phyloP scores from a whole-genome alignment of 2,797 vertebrate genomes.

The Trachurus trachurus region DNA sequence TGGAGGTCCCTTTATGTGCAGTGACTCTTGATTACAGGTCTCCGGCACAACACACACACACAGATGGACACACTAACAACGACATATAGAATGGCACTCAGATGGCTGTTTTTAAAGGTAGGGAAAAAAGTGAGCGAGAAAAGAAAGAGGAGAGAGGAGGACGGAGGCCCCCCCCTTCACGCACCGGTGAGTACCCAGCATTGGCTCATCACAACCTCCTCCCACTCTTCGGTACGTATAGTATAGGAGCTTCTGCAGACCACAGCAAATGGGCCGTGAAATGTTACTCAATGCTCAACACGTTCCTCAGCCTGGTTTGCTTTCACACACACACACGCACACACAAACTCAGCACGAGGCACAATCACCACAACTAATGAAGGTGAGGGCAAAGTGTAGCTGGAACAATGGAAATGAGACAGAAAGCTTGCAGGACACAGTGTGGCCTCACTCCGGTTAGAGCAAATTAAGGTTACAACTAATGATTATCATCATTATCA shows the following conservation, averaged over 20 bases:
- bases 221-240: conserved; percentile 60
- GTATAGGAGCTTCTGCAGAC: conserved; percentile 73
- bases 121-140: conserved; percentile 26
- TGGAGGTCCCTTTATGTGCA: conserved; percentile 73
- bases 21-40: conserved; percentile 80
- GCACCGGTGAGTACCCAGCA: conserved; percentile 58
- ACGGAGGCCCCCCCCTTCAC: conserved; percentile 63
- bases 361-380: conserved; percentile 62
- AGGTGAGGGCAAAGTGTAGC: conserved; percentile 16
- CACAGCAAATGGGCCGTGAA: conserved; percentile 80
- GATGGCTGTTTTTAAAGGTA: conserved; percentile 4
- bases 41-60: conserved; percentile 41
- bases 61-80: conserved; percentile 11
- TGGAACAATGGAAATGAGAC: conserved; percentile 39
- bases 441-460: conserved; percentile 17
- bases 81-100: neutral
- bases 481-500: neutral
- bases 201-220: conserved; percentile 62
- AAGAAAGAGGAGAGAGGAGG: conserved; percentile 45
- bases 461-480: conserved; percentile 12
- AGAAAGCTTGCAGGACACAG: conserved; percentile 17
- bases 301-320: conserved; percentile 50
- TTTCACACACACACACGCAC: conserved; percentile 44
- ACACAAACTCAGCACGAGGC: conserved; percentile 39
- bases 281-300: conserved; percentile 81